A percentile compares a stretch with the other conserved stretches of the same genome.
Evolutionary conservation across 64 coral and sea anemone species (phyloP).

Genomic region (Actinia equina): DNA sequence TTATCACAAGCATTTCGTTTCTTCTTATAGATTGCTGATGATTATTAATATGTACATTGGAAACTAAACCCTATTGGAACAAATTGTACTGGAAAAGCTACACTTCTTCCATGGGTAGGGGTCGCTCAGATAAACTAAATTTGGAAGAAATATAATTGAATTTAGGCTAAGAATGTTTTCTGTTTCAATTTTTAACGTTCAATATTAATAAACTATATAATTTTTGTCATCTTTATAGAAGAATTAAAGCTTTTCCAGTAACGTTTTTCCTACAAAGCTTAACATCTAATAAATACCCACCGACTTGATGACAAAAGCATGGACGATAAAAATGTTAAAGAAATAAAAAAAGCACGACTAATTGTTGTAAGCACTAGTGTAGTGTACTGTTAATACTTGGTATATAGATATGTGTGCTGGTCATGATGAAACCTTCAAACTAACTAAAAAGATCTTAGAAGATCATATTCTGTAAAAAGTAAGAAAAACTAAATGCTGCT

Average conservation of each 20-base stretch:
- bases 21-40: not conserved
- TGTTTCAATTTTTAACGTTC: not conserved
- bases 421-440: not conserved
- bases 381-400: constrained; percentile 22
- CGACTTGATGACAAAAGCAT: constrained; percentile 1
- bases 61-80: too few relatives aligned
- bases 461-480: not conserved
- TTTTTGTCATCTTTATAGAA: not conserved
- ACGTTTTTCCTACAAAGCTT: not conserved
- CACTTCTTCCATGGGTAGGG: not conserved
- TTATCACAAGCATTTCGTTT: not conserved
- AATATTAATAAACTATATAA: too few relatives aligned
- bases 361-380: constrained; percentile 6
- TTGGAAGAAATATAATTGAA: too few relatives aligned
- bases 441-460: not conserved
- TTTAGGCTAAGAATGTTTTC: too few relatives aligned
- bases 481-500: not conserved
- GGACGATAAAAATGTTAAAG: not conserved
- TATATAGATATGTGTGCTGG: constrained; percentile 16
- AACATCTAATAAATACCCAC: not conserved
- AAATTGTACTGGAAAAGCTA: not conserved
- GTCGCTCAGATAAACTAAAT: too few relatives aligned
- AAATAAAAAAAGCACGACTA: not conserved
- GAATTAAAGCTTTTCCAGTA: not conserved
- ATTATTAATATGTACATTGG: not conserved